Percentiles rank a stretch among this genome's conserved stretches.
Evolutionary conservation across 2,113 vertebrate genomes (phyloP).

Genomic region (Sorex araneus): DNA sequence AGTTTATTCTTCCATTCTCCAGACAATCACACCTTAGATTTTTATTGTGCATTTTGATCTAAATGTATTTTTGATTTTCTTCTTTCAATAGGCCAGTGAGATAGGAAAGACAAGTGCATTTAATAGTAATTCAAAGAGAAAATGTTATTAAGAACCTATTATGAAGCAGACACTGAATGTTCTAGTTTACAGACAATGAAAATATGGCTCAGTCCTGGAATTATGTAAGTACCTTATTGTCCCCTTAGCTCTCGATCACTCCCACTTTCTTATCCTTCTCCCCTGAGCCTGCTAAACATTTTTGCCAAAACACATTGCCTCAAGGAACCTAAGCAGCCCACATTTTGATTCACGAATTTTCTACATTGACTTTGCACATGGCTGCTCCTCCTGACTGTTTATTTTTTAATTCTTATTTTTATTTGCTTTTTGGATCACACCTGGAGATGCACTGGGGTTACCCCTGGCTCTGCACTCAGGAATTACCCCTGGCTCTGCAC

Average conservation of each 20-base stretch:
- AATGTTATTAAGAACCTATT: not conserved
- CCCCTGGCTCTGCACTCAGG: too few relatives aligned
- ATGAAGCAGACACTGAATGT: not conserved
- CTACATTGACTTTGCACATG: not conserved
- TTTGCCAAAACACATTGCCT: not conserved
- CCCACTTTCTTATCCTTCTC: not conserved
- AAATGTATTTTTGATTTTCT: conserved; percentile 41
- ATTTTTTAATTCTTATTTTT: too few relatives aligned
- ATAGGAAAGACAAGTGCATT: conserved; percentile 20
- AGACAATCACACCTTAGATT: not conserved
- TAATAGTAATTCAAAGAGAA: conserved; percentile 40
- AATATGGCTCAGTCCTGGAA: not conserved
- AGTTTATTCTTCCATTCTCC: not conserved
- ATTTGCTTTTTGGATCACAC: too few relatives aligned
- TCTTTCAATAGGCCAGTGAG: conserved; percentile 35
- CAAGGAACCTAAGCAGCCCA: not conserved
- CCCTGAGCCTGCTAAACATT: not conserved
- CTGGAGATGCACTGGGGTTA: too few relatives aligned
- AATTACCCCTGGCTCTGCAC: too few relatives aligned
- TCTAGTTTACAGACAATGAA: not conserved
- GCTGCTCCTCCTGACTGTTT: not conserved
- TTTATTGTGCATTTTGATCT: not conserved
- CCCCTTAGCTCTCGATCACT: not conserved
- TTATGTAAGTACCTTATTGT: not conserved
- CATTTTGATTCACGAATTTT: not conserved